Conservation (phyloP, 30 jellyfish, hydroid and myxozoan species). For the Hydractinia echinata region DNA sequence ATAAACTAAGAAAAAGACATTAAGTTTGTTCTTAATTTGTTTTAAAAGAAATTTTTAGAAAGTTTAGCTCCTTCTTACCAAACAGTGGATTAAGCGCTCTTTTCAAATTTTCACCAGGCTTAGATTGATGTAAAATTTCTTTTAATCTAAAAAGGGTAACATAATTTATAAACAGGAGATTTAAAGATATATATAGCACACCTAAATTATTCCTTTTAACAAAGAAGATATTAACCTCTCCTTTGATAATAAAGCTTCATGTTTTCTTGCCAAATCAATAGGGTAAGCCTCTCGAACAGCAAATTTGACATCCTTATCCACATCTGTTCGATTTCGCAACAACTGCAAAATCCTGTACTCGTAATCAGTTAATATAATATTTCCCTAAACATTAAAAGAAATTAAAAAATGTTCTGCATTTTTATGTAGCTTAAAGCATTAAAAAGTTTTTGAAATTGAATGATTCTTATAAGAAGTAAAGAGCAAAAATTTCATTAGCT, state of each 20-base stretch:
- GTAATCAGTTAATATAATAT: slow-evolving; percentile 81
- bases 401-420: background rate
- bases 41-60: background rate
- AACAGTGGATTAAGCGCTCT: slow-evolving; percentile 54
- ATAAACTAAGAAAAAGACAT: slow-evolving; percentile 43
- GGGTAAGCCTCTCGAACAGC: slow-evolving; percentile 89
- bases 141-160: slow-evolving; percentile 34
- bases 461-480: too few species aligned
- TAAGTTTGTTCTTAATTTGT: background rate
- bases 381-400: slow-evolving; percentile 55
- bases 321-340: slow-evolving; percentile 78
- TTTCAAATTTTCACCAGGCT: slow-evolving; percentile 70
- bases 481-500: too few species aligned
- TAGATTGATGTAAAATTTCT: slow-evolving; percentile 47
- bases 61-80: slow-evolving; percentile 26
- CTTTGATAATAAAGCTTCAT: slow-evolving; percentile 41
- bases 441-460: too few species aligned
- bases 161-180: background rate
- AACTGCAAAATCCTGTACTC: slow-evolving; percentile 74
- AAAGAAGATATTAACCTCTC: slow-evolving; percentile 39
- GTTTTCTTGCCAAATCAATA: slow-evolving; percentile 64
- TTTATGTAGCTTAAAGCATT: too few species aligned
- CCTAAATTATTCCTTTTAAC: too few species aligned
- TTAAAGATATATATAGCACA: background rate
- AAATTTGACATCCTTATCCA: slow-evolving; percentile 74